A percentile compares a stretch with the other conserved stretches of the same genome.
Evolutionary conservation across 2,113 vertebrate species (phyloP).

Genomic region (Bos taurus): ARS-UCD2.0 NC_037330.1:50218001-50218500

Average conservation of each 20-base stretch:
- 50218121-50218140: not conserved
- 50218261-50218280: not conserved
- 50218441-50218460: not conserved
- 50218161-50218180: not conserved
- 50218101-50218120: not conserved
- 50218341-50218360: not conserved
- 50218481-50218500: not conserved
- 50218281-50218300: not conserved
- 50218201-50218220: not conserved
- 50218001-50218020: not conserved
- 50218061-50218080: not conserved
- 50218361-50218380: not conserved
- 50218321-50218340: not conserved
- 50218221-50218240: not conserved
- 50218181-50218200: not conserved
- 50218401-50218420: not conserved
- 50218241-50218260: not conserved
- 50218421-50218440: not conserved
- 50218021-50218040: not conserved
- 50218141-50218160: not conserved
- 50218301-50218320: not conserved
- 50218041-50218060: not conserved
- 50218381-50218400: not conserved
- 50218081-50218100: not conserved
- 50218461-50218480: not conserved